Conservation (phyloP, 92 coral and sea anemone genomes). For the Zoanthus gigantus region DNA sequence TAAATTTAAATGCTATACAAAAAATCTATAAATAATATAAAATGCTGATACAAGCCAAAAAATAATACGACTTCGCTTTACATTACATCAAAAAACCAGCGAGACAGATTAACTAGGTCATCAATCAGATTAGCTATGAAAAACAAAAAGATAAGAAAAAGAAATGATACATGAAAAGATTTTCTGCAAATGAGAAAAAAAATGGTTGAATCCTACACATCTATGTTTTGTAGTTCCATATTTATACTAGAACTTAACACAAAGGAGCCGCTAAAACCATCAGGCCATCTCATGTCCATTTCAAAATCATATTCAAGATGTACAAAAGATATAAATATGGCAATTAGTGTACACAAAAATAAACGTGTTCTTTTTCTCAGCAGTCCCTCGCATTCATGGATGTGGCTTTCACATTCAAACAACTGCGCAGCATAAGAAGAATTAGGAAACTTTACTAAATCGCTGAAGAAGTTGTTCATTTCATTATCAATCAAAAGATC, state of each 20-base stretch:
- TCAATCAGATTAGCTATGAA: neutral
- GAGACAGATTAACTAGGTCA: neutral
- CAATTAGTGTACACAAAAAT: neutral
- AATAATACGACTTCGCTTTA: neutral
- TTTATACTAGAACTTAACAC: too few relatives aligned
- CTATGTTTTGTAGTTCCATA: too few relatives aligned
- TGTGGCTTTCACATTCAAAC: neutral
- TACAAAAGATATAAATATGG: neutral
- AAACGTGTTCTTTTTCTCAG: neutral
- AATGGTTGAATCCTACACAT: too few relatives aligned
- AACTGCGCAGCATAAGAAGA: neutral
- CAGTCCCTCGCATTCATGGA: neutral
- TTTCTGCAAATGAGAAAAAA: neutral
- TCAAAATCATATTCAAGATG: neutral
- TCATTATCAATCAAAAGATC: neutral
- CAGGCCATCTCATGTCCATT: neutral
- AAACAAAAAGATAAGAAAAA: neutral
- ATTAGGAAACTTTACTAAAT: neutral
- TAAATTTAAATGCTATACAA: too few relatives aligned
- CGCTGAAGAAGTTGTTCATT: neutral
- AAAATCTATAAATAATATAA: too few relatives aligned
- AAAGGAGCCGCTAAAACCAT: too few relatives aligned
- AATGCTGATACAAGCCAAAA: too few relatives aligned
- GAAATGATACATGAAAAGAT: neutral
- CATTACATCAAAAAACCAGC: neutral